Percentiles rank a stretch among this genome's conserved stretches.
Evolutionary conservation across 2,113 vertebrate genomes (phyloP).

Genomic region (Coracopsis vasa): DNA sequence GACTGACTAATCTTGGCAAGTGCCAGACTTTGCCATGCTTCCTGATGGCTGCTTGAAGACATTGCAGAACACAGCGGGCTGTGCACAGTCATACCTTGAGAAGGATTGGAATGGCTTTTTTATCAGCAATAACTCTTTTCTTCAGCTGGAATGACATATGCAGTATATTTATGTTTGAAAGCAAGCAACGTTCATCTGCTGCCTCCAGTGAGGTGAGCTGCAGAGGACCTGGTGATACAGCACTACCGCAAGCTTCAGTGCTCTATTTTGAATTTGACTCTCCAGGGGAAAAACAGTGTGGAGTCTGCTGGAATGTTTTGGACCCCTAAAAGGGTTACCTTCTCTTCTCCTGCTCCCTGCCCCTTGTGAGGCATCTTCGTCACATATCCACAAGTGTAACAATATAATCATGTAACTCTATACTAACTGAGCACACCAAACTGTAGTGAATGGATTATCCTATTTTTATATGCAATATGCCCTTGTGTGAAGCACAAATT

Average conservation of each 20-base stretch:
- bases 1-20: slow-evolving; percentile 1
- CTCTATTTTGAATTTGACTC: background rate
- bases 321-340: background rate
- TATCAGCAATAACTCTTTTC: background rate
- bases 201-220: background rate
- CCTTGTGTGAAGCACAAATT: background rate
- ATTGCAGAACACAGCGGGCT: background rate
- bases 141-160: background rate
- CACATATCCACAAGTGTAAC: background rate
- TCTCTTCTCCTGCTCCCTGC: background rate
- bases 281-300: background rate
- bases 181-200: background rate
- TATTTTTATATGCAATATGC: background rate
- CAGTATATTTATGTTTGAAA: background rate
- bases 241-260: background rate
- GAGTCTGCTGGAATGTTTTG: background rate
- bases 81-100: background rate
- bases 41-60: background rate
- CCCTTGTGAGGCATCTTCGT: background rate
- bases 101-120: background rate
- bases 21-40: background rate
- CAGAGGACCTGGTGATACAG: rapidly evolving
- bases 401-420: rapidly evolving
- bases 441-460: background rate
- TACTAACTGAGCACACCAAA: background rate